phyloP scores from a whole-genome alignment of 1,140 invertebrate genomes.

The Pentalonia nigronervosa region DNA sequence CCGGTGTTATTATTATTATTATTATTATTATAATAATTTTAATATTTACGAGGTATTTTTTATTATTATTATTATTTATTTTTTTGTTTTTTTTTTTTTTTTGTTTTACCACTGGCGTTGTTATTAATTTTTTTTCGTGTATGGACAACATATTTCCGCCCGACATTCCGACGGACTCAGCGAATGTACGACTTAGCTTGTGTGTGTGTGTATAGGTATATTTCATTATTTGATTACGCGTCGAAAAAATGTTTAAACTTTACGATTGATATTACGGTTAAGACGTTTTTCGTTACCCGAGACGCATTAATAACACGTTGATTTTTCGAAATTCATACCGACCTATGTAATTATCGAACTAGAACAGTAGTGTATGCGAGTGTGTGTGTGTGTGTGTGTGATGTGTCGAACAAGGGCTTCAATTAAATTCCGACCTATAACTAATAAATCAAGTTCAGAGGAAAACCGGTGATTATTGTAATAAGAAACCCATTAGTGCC shows the following conservation, averaged over 20 bases:
- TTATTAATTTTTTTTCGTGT: not conserved
- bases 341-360: constrained; percentile 35
- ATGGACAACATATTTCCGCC: not conserved
- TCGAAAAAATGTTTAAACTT: not conserved
- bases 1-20: not conserved
- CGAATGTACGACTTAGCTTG: not conserved
- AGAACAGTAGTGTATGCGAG: not conserved
- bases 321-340: constrained; percentile 12
- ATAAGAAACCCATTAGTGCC: constrained; percentile 42
- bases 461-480: constrained; percentile 50
- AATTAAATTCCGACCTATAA: constrained; percentile 22
- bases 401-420: constrained; percentile 16
- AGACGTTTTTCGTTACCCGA: constrained; percentile 19
- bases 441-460: constrained; percentile 35
- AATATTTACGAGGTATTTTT: not conserved
- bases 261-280: not conserved
- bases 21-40: not conserved
- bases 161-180: not conserved
- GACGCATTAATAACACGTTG: constrained; percentile 43
- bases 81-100: not conserved
- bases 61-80: no score
- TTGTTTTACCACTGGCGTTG: not conserved
- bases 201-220: not conserved
- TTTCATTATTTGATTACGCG: constrained; percentile 8
- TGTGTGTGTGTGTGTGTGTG: not conserved